These are phyloP conservation scores for Bedellia somnulentella DNA, from an alignment of 2,888 invertebrate species.

Conservation along the genomic window DNA sequence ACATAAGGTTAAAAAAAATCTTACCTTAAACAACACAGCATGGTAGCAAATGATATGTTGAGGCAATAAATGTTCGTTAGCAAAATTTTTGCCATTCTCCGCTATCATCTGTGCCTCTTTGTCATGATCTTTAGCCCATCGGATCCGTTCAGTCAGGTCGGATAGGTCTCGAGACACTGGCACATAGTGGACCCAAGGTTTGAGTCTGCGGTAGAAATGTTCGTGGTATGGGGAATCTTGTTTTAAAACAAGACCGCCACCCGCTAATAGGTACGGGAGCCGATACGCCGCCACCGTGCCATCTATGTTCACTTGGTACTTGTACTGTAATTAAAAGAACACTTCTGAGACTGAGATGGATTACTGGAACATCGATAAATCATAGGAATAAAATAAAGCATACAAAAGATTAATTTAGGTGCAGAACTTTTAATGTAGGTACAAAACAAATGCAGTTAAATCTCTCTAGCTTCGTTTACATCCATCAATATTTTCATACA, in stretches of 20 bases:
- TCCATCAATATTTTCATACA: no score
- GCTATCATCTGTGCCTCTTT: constrained; percentile 67
- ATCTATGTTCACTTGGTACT: constrained; percentile 92
- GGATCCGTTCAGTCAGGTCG: constrained; percentile 75
- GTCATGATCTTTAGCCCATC: constrained; percentile 78
- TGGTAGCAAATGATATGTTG: constrained; percentile 88
- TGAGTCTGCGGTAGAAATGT: constrained; percentile 82
- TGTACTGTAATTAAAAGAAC: constrained; percentile 71
- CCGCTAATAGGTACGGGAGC: constrained; percentile 87
- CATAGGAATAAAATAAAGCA: no score
- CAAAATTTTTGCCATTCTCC: constrained; percentile 68
- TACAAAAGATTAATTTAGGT: no score
- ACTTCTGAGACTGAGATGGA: background rate
- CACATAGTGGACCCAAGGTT: constrained; percentile 79
- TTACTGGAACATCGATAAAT: no score
- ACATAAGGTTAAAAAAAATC: constrained; percentile 6
- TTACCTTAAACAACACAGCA: constrained; percentile 52
- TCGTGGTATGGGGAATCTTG: constrained; percentile 94
- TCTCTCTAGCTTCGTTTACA: no score
- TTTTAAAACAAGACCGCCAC: constrained; percentile 86
- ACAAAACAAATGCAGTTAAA: no score
- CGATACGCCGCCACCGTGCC: constrained; percentile 97
- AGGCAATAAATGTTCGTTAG: constrained; percentile 77
- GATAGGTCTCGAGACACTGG: constrained; percentile 79
- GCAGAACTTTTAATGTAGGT: no score